A percentile compares a stretch with the other conserved stretches of the same genome.
phyloP scores from a whole-genome alignment of 2,113 vertebrate genomes.

The Platichthys flesus region DNA sequence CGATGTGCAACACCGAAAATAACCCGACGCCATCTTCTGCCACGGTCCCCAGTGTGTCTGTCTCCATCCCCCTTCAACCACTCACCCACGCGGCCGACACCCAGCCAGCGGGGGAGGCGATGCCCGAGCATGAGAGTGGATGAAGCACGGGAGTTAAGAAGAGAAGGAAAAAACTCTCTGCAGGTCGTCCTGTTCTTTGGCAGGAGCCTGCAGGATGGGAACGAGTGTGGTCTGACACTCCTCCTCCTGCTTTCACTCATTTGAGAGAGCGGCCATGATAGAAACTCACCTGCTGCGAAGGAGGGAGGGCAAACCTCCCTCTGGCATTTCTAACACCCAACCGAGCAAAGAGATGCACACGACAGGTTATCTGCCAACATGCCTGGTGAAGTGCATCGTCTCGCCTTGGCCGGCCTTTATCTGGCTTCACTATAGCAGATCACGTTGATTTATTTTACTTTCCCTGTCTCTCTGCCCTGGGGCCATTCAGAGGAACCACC shows the following conservation, averaged over 20 bases:
- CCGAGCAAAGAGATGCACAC: conserved; percentile 12
- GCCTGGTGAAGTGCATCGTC: conserved; percentile 17
- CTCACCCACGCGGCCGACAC: conserved; percentile 55
- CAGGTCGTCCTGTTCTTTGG: conserved; percentile 38
- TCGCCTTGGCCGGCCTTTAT: conserved; percentile 27
- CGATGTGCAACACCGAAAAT: conserved; percentile 54
- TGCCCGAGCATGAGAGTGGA: conserved; percentile 67
- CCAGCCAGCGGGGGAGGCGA: conserved; percentile 53
- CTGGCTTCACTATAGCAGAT: conserved; percentile 9
- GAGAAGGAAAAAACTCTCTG: conserved; percentile 20
- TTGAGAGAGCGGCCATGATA: conserved; percentile 30
- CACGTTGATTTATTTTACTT: neutral
- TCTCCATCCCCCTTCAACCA: conserved; percentile 73
- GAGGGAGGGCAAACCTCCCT: conserved; percentile 13
- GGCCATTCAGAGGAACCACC: conserved; percentile 8
- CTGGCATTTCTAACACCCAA: conserved; percentile 26
- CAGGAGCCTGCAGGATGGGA: conserved; percentile 23
- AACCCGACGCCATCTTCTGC: conserved; percentile 52
- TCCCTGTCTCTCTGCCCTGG: conserved; percentile 6
- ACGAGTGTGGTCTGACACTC: conserved; percentile 32
- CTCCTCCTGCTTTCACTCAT: conserved; percentile 45
- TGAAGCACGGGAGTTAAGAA: conserved; percentile 56
- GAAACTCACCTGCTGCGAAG: conserved; percentile 34
- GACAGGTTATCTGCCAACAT: conserved; percentile 22
- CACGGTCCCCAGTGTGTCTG: conserved; percentile 69